Evolutionary conservation across 2,888 invertebrate genomes (phyloP), one percentile per base, ranked within the genome.

Genomic region (Panopea generosa): DNA sequence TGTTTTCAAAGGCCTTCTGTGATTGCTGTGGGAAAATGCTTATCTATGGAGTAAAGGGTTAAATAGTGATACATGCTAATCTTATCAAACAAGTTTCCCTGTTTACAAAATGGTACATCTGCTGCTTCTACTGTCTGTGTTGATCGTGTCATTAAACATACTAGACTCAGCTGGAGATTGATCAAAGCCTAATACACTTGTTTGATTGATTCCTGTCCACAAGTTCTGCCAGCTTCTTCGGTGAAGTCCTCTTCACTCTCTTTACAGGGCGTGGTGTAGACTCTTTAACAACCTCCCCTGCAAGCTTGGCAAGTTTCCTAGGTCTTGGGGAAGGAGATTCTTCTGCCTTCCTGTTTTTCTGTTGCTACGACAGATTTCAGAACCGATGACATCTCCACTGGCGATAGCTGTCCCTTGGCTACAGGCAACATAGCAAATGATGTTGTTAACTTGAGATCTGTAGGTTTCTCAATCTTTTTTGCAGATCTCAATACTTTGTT

Each of bases 91-190:
- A n/a, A n/a, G n/a, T n/a, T n/a, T n/a, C n/a, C n/a, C n/a, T 45
- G 2, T 26, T 71, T 66, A 80, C 53, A 80, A 62, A 22, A 81
- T 81, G 27, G 56, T 61, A 65, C 81, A 81, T 49, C 77, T 27
- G n/a, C 71, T 27, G 61, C 81, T 77, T 40, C 77, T 43, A 56
- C 81, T 81, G 50, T 81, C 81, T 18, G 77, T 71, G 27, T 68
- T 63, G 4, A 81, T 50, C 11, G 81, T 77, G 18, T 68, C 74
- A 65, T 81, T 71, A 16, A 77, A 60, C n/a, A 77, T 16, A 45
- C 67, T 53, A 3, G 43, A 16, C 22, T 70, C 53, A 7, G 7
- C 40, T 26, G 49, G 55, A 27, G 29, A 27, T n/a, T 2, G 29
- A 7, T 45, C 38, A 20, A n/a, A 26, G 24, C n/a, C n/a, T n/a